Base-by-base conservation (phyloP, 35 echinoderm and acorn worm species). In the Chiridota heheva region DNA sequence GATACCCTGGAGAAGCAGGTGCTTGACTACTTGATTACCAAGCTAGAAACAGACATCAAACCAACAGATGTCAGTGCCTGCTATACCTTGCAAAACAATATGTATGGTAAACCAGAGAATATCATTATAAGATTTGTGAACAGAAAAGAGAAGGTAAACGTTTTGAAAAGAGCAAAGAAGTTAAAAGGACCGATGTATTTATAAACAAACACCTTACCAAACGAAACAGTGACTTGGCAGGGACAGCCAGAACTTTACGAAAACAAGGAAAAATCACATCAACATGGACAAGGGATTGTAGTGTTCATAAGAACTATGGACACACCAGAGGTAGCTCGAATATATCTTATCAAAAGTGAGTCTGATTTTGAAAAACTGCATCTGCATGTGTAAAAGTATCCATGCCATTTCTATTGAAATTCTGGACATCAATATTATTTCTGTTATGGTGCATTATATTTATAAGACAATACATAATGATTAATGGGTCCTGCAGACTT, bases 81-180 rank as follows among this genome's bases (percentile, higher is more conserved):
- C 58, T 31, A 60, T 60, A 60, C 58, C 26, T 8, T 69, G 29
- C n/a, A n/a, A n/a, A n/a, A n/a, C n/a, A n/a, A n/a, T n/a, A n/a
- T n/a, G n/a, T n/a, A n/a, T n/a, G n/a, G n/a, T n/a, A n/a, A n/a
- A n/a, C n/a, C n/a, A n/a, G n/a, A n/a, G n/a, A n/a, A n/a, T 39
- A 69, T 69, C 65, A 36, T 69, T 38, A 69, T 69, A 39, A 69
- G 65, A 69, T 69, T 69, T 8, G n/a, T 18, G 41, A 69, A 39
- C 41, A 69, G 29, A 20, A 40, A 69, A 69, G 41, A 32, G 0
- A 69, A 69, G 41, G 41, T 69, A 5, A 31, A 60, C 26, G 65
- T 69, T 37, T 7, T 36, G 5, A 69, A 33, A 69, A 37, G 65
- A 69, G 5, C 65, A 69, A 69, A 69, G 7, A 69, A 69, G 2